Percentiles rank a stretch among this genome's conserved stretches.
Conservation (phyloP, 2,113 vertebrate species). For the Copsychus sechellarum region DNA sequence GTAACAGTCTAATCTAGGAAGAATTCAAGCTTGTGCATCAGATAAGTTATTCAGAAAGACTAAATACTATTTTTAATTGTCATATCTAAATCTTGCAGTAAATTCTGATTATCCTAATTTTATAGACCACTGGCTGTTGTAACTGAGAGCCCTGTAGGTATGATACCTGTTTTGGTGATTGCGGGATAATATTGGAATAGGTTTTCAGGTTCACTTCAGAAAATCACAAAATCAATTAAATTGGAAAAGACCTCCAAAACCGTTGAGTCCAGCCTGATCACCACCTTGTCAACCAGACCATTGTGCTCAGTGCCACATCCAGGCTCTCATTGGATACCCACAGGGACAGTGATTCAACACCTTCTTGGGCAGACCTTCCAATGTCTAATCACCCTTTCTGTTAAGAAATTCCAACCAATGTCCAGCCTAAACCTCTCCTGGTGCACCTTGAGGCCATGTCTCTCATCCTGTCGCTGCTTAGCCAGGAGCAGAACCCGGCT, state of each 20-base stretch:
- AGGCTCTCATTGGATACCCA: neutral
- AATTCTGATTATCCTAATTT: neutral
- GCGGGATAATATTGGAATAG: neutral
- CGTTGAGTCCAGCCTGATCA: too few relatives aligned
- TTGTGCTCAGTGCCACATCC: neutral
- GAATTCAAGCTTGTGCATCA: neutral
- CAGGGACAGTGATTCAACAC: neutral
- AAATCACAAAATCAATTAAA: neutral
- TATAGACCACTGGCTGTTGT: neutral
- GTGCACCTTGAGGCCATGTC: neutral
- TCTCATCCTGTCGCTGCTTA: neutral
- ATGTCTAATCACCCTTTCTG: neutral
- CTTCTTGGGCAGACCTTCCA: neutral
- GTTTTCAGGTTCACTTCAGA: neutral
- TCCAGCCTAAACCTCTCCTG: neutral
- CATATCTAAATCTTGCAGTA: neutral
- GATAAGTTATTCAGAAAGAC: neutral
- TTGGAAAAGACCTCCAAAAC: neutral
- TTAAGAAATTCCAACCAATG: neutral
- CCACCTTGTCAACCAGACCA: neutral
- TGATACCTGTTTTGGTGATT: neutral
- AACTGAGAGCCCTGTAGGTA: neutral
- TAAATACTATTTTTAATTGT: neutral
- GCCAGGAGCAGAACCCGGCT: rapidly evolving
- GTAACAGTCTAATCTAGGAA: neutral